Evolutionary conservation across 2,888 invertebrate species (phyloP).

Genomic region (Ecliptopera silaceata): DNA sequence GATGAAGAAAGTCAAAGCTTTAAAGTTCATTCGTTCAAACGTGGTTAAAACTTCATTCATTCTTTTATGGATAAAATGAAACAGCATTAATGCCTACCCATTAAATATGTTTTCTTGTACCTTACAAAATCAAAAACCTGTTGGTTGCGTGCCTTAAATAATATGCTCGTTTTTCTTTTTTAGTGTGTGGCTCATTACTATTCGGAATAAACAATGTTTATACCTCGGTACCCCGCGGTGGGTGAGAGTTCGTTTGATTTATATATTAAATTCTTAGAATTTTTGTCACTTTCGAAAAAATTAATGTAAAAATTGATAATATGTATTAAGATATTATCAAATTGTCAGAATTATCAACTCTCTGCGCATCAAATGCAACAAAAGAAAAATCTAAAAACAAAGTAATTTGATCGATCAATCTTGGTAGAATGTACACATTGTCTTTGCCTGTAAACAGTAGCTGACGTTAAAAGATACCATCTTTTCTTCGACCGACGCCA

Average conservation of each 20-base stretch:
- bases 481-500: slow-evolving; percentile 49
- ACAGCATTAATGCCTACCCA: no score
- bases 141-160: slow-evolving; percentile 4
- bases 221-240: slow-evolving; percentile 6
- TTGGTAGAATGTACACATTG: slow-evolving; percentile 36
- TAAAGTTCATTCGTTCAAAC: no score
- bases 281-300: slow-evolving; percentile 12
- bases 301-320: background rate
- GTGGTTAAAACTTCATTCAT: no score
- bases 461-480: slow-evolving; percentile 51
- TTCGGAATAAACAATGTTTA: slow-evolving; percentile 15
- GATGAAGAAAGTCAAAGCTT: no score
- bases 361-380: background rate
- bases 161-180: slow-evolving; percentile 10
- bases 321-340: no score
- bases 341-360: no score
- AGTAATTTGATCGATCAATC: slow-evolving; percentile 38
- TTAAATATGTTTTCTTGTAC: no score
- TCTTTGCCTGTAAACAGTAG: slow-evolving; percentile 59
- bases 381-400: slow-evolving; percentile 17
- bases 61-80: no score
- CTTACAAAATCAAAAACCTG: background rate
- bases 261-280: slow-evolving; percentile 10
- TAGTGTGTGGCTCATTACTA: slow-evolving; percentile 15
- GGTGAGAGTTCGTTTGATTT: slow-evolving; percentile 16